Conservation (phyloP, 2,888 invertebrate species). For the Aphodius sticticus region DNA sequence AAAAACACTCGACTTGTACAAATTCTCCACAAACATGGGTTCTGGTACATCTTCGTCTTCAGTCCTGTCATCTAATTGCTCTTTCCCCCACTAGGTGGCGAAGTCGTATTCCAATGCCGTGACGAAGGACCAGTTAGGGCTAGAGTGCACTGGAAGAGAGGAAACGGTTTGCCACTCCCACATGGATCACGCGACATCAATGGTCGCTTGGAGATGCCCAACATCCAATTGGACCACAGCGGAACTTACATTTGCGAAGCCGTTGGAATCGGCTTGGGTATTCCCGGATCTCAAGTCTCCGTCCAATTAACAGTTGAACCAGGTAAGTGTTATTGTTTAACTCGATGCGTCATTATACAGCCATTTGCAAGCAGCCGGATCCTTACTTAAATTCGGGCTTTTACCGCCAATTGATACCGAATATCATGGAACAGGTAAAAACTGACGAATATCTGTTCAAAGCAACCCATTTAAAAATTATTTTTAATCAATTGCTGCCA, state of each 20-base stretch:
- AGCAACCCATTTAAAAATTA: slow-evolving; percentile 19
- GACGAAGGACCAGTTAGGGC: slow-evolving; percentile 86
- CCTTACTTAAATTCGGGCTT: slow-evolving; percentile 64
- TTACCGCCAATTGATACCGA: slow-evolving; percentile 67
- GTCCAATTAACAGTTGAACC: slow-evolving; percentile 79
- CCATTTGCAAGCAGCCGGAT: slow-evolving; percentile 49
- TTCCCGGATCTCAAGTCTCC: slow-evolving; percentile 71
- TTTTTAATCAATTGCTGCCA: slow-evolving; percentile 25
- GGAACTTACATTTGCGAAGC: slow-evolving; percentile 90
- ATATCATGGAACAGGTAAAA: slow-evolving; percentile 67
- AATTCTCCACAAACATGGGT: not conserved
- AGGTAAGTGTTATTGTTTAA: slow-evolving; percentile 67
- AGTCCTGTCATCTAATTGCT: not conserved
- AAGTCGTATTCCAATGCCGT: slow-evolving; percentile 92
- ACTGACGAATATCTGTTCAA: not conserved
- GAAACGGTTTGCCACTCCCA: slow-evolving; percentile 76
- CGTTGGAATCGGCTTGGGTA: slow-evolving; percentile 67
- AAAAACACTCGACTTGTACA: not conserved
- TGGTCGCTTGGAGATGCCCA: slow-evolving; percentile 87
- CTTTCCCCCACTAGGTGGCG: slow-evolving; percentile 70
- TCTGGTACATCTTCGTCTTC: not conserved
- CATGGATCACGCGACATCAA: slow-evolving; percentile 75
- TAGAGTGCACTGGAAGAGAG: slow-evolving; percentile 77
- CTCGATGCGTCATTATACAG: not conserved
- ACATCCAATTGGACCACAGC: slow-evolving; percentile 76